Evolutionary conservation across 2,888 invertebrate species (phyloP), one percentile per base, ranked within the genome.

Genomic region (Adela reaumurella): DNA sequence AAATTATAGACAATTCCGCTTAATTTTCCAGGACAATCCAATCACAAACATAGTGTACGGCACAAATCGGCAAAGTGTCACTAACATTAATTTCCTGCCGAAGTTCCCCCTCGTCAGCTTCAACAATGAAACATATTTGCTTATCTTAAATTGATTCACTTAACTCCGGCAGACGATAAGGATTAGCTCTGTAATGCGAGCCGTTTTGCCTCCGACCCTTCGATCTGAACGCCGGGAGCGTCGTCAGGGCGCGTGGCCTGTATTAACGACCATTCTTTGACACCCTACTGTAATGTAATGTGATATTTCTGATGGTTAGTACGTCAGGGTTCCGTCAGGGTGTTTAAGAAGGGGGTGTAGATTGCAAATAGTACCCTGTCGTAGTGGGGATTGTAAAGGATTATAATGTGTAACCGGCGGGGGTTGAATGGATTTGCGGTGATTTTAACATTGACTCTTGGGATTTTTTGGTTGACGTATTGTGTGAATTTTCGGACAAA

Each of bases 61-160:
- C n/a, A n/a, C n/a, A n/a, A n/a, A n/a, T n/a, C n/a, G n/a, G n/a
- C n/a, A 14, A 14, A 14, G 35, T 35, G 35, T 35, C 3, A 14
- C 35, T 35, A 35, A 35, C 11, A 14, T 35, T 35, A 35, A 35
- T 35, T 35, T 35, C 35, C 35, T 8, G 11, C 35, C 6, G 14
- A 35, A 35, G 6, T 14, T 35, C 35, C n/a, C n/a, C n/a, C n/a
- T n/a, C n/a, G n/a, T n/a, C n/a, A n/a, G n/a, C n/a, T n/a, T n/a
- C n/a, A 61, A 77, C 74, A 76, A 78, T 67, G 63, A 60, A 64
- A 60, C 69, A 70, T 76, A 78, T 78, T 78, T 77, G 78, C 74
- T 78, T 78, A 77, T 78, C 77, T 78, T 74, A 77, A 77, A 78
- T 78, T 77, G 77, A 78, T 78, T 77, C 74, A 74, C 70, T 78